Percentiles rank a stretch among this genome's conserved stretches.
phyloP scores from a whole-genome alignment of 2,113 vertebrate genomes.

The Anhinga rufa region DNA sequence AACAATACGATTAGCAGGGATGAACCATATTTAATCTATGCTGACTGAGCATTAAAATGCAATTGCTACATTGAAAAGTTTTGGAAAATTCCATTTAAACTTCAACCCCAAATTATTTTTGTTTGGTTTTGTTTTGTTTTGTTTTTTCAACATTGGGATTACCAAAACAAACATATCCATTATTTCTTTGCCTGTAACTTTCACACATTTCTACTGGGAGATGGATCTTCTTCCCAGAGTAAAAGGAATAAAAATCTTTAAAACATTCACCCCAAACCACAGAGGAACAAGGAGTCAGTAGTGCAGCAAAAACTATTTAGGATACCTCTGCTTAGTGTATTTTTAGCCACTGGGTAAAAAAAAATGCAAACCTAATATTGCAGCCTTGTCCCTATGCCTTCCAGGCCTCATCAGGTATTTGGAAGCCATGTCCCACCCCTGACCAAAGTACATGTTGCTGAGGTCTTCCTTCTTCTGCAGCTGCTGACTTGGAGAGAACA shows the following conservation, averaged over 20 bases:
- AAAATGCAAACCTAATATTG: background rate
- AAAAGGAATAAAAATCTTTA: background rate
- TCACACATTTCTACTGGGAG: background rate
- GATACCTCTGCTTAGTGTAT: no score
- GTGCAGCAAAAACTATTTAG: background rate
- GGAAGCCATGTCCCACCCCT: background rate
- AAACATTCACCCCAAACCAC: background rate
- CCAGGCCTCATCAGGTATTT: background rate
- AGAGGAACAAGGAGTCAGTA: background rate
- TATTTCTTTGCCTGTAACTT: background rate
- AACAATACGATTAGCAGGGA: background rate
- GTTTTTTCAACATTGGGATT: background rate
- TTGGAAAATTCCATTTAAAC: background rate
- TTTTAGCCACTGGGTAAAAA: background rate
- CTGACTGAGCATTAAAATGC: background rate
- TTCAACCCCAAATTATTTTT: background rate
- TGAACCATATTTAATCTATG: background rate
- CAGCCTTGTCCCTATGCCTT: background rate
- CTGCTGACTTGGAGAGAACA: background rate
- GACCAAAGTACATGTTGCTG: fast-evolving
- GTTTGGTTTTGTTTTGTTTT: background rate
- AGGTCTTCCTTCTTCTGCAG: background rate
- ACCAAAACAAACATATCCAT: background rate
- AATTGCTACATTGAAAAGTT: background rate
- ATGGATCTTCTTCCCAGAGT: background rate